Evolutionary conservation across 35 echinoderm and acorn worm genomes (phyloP), one percentile per base, ranked within the genome.

Genomic region (Holothuria glaberrima): DNA sequence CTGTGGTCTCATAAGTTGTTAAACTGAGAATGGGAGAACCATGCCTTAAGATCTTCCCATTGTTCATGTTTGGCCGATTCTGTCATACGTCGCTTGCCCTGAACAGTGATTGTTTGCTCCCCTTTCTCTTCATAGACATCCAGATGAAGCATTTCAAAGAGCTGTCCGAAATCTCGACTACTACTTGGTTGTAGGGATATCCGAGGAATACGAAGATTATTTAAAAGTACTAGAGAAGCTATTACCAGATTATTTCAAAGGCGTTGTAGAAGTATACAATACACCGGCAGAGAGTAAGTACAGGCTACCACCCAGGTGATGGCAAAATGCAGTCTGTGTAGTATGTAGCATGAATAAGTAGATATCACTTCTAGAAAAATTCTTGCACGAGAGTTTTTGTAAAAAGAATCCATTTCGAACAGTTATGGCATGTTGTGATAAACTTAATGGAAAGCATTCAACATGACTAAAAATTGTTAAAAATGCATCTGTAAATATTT

Each of bases 151-250:
- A 9, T 65, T 90, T 13, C 26, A 90, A 36, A 79, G 0, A 14
- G 88, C 88, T 64, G 48, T 30, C 9, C 70, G 10, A 4, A 52
- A 90, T 44, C 30, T 90, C 57, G 52, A 77, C 50, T 28, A 80
- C 17, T 90, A 80, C 31, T 48, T 90, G 20, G 69, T 90, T 28
- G 58, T 90, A 28, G 88, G 88, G 19, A 22, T 90, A 13, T 30
- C 67, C 19, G 88, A 90, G 27, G 71, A 90, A 77, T 90, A 77
- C 59, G 45, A 78, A 25, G 48, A 77, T 76, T 77, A 58, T 26
- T 52, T 90, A 26, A 62, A 61, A 17, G 74, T 90, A 24, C 58
- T 90, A 52, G 88, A 90, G 41, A 79, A 80, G 24, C 28, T 90
- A 14, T n/a, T 90, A 50, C 73, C 88, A 13, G 52, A 62, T 56